Percentiles rank a stretch among this genome's conserved stretches.
phyloP scores from a whole-genome alignment of 1,140 invertebrate genomes.

The Tetraneura akinire region DNA sequence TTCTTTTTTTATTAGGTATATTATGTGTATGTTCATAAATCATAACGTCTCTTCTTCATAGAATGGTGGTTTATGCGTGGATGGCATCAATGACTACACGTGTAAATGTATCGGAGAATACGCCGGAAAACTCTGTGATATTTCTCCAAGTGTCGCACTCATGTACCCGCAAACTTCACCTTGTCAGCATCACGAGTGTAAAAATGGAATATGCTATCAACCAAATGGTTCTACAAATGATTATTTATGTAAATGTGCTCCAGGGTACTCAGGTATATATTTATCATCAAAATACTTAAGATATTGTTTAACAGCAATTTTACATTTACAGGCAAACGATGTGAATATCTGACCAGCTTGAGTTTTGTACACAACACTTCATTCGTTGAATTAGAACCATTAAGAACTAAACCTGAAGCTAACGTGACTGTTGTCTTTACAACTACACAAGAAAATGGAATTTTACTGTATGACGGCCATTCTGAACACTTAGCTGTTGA shows the following conservation, averaged over 20 bases:
- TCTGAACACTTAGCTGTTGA: conserved; percentile 90
- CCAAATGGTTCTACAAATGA: conserved; percentile 73
- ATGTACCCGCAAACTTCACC: conserved; percentile 87
- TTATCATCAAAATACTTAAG: background rate
- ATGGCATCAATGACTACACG: conserved; percentile 88
- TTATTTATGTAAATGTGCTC: conserved; percentile 94
- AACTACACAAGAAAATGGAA: conserved; percentile 85
- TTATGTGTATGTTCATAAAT: background rate
- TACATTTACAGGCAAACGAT: conserved; percentile 75
- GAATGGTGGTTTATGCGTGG: conserved; percentile 90
- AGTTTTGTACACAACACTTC: conserved; percentile 92
- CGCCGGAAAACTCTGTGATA: conserved; percentile 93
- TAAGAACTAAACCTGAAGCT: conserved; percentile 82
- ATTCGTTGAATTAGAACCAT: conserved; percentile 87
- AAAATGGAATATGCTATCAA: conserved; percentile 95
- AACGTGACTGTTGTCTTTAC: conserved; percentile 94
- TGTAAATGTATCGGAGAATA: conserved; percentile 91
- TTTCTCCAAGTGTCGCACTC: conserved; percentile 84
- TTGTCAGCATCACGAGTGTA: conserved; percentile 95
- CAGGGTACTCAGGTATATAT: conserved; percentile 84
- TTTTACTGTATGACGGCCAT: conserved; percentile 87
- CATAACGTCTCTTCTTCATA: conserved; percentile 59
- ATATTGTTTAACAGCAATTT: background rate
- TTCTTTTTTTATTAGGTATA: background rate
- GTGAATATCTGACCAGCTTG: conserved; percentile 91